A percentile compares a stretch with the other conserved stretches of the same genome.
Conservation (phyloP, 2,113 vertebrate species). For the Leptobrachium leishanense region DNA sequence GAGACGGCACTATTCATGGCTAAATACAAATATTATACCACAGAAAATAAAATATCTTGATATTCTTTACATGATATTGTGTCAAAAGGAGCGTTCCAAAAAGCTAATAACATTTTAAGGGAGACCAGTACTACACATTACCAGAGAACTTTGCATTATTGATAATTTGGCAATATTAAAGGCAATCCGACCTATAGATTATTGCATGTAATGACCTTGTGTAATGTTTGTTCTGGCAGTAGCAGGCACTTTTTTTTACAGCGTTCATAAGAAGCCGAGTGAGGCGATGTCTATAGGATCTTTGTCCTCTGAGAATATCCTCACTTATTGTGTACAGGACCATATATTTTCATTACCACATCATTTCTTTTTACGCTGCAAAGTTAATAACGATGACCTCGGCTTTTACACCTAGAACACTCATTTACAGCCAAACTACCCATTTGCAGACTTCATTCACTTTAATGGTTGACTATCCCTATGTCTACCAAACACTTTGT, state of each 20-base stretch:
- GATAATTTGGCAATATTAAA: background rate
- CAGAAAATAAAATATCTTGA: too few species aligned
- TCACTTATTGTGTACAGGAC: constrained; percentile 41
- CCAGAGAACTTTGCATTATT: too few species aligned
- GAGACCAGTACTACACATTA: too few species aligned
- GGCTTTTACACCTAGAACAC: constrained; percentile 34
- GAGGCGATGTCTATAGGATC: constrained; percentile 16
- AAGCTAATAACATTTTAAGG: too few species aligned
- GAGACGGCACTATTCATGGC: too few species aligned
- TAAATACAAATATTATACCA: too few species aligned
- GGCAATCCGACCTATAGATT: background rate
- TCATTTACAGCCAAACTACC: constrained; percentile 42
- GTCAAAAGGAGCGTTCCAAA: too few species aligned
- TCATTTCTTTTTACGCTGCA: constrained; percentile 37
- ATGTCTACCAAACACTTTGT: constrained; percentile 45
- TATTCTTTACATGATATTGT: too few species aligned
- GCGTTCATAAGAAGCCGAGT: constrained; percentile 12
- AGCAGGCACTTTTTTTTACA: constrained; percentile 25
- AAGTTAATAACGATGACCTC: constrained; percentile 44
- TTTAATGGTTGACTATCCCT: constrained; percentile 41
- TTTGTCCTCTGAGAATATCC: constrained; percentile 46
- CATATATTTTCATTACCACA: constrained; percentile 49
- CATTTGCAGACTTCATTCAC: constrained; percentile 45
- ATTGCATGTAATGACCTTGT: constrained; percentile 1
- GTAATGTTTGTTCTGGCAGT: constrained; percentile 17